phyloP scores from a whole-genome alignment of 64 coral and sea anemone species.

The Orbicella faveolata region DNA sequence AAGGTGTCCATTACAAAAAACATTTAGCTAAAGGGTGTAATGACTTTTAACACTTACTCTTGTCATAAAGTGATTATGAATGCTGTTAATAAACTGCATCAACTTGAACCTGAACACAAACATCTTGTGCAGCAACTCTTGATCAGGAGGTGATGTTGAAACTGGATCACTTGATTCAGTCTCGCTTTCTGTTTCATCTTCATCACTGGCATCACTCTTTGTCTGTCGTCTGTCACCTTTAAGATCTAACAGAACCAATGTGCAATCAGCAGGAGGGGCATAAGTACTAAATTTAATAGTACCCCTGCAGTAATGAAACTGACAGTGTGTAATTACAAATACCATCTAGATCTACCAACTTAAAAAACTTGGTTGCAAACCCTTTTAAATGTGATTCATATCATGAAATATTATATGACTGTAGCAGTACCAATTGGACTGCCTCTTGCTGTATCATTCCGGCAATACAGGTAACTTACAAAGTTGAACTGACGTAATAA shows the following conservation, averaged over 20 bases:
- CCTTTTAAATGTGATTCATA: too few relatives aligned
- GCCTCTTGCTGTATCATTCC: too few relatives aligned
- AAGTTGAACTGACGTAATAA: too few relatives aligned
- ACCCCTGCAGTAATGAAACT: too few relatives aligned
- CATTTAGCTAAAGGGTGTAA: neutral
- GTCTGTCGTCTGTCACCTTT: neutral
- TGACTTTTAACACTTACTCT: constrained; percentile 55
- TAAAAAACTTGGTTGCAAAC: too few relatives aligned
- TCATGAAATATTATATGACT: too few relatives aligned
- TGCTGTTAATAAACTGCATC: constrained; percentile 95
- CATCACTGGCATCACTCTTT: constrained; percentile 19
- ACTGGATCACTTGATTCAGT: neutral
- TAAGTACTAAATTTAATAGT: neutral
- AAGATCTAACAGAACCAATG: constrained; percentile 1
- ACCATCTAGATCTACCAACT: too few relatives aligned
- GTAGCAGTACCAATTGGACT: too few relatives aligned
- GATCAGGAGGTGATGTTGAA: neutral
- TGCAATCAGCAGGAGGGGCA: neutral
- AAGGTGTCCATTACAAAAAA: neutral
- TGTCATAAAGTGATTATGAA: constrained; percentile 95
- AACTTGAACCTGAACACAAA: constrained; percentile 89
- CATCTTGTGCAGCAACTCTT: constrained; percentile 72
- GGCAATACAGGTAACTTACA: too few relatives aligned
- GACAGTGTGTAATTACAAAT: too few relatives aligned
- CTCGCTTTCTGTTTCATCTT: constrained; percentile 47